phyloP scores from a whole-genome alignment of 2,888 invertebrate genomes.

The Calephelis perditalis region DNA sequence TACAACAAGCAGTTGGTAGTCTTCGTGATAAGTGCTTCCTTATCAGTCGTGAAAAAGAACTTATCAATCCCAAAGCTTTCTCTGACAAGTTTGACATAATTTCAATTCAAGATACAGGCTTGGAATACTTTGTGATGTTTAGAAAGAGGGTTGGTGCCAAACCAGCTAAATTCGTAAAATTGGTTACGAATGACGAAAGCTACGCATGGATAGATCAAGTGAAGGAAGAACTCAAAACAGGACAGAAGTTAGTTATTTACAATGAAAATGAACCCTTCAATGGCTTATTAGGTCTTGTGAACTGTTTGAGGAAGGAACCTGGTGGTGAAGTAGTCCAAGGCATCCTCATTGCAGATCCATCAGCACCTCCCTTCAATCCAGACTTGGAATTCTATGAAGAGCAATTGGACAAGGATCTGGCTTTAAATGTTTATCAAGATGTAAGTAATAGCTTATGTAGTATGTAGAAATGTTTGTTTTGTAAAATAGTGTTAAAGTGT shows the following conservation, averaged over 20 bases:
- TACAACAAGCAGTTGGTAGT: conserved; percentile 62
- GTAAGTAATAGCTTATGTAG: conserved; percentile 44
- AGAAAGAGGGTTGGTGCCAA: conserved; percentile 65
- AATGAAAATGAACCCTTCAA: conserved; percentile 82
- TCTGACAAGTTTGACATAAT: conserved; percentile 68
- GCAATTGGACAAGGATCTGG: conserved; percentile 85
- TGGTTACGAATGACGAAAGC: conserved; percentile 51
- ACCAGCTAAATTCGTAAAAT: conserved; percentile 66
- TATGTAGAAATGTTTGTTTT: too few species aligned
- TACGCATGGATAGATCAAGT: conserved; percentile 75
- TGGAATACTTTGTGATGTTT: conserved; percentile 74
- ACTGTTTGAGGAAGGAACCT: conserved; percentile 90
- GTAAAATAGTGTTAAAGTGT: too few species aligned
- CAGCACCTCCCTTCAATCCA: conserved; percentile 82
- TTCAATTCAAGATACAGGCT: conserved; percentile 62
- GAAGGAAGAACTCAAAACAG: conserved; percentile 60
- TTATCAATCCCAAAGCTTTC: conserved; percentile 59
- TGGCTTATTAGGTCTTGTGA: conserved; percentile 93
- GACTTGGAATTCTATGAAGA: conserved; percentile 80
- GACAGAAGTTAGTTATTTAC: conserved; percentile 80
- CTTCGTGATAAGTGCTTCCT: conserved; percentile 80
- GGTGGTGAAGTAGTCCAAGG: conserved; percentile 82
- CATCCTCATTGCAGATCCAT: conserved; percentile 80
- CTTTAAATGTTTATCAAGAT: conserved; percentile 86
- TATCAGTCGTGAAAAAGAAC: conserved; percentile 76